Base-by-base conservation (phyloP, 92 coral and sea anemone species). In the Isaurus tuberculatus region DNA sequence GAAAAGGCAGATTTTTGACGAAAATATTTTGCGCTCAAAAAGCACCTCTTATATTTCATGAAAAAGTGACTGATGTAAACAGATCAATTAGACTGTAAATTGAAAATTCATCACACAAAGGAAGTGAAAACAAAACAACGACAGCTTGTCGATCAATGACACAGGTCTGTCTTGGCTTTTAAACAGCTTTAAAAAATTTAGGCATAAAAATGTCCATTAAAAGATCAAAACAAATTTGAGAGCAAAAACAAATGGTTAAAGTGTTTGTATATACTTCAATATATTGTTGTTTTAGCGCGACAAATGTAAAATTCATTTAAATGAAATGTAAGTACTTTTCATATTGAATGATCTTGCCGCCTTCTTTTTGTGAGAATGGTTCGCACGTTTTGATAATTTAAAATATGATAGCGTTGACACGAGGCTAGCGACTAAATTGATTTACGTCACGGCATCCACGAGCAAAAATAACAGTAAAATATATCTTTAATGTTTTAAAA, bases 341-440 rank as follows among this genome's bases (percentile, higher is more conserved):
- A 42, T 72, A 72, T 72, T 60, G 67, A 44, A 66, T 55, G 68
- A 75, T 55, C 68, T 55, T 75, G 82, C 70, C 82, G 34, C 80
- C 44, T 40, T 40, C n/a, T n/a, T 75, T 75, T 75, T 46, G 31
- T 28, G 81, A 75, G 57, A 75, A 58, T 34, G 82, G 36, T 20
- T 32, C 13, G 14, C 19, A 33, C 22, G 32, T 19, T 58, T 33
- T 48, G 34, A 10, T 30, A 20, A 57, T 57, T 46, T 55, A 55
- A 34, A 10, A 8, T 14, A 9, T 19, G 15, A 26, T 6, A 25
- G 67, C 36, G 82, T 27, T 77, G 70, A 77, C 82, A 36, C 36
- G 48, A 44, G 27, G 22, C 68, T 34, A 25, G 25, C 13, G 82
- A 11, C 33, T 58, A 37, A 57, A 32, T 31, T 31, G 26, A 17